These are phyloP conservation scores for Gambusia yucatana DNA, from an alignment of 2,797 vertebrate genomes.

Conservation along the genomic window DNA sequence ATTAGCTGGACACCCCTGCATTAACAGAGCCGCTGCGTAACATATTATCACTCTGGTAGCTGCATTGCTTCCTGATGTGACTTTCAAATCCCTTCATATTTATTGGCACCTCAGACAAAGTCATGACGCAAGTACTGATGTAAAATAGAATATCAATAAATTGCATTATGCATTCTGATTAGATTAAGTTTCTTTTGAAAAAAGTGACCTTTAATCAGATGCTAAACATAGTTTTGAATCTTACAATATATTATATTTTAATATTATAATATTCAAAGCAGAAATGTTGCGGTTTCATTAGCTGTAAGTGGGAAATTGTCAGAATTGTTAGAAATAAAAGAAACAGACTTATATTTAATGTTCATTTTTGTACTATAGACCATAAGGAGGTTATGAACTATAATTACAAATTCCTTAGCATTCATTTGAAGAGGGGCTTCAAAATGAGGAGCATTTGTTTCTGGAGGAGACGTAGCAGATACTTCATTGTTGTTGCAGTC, in stretches of 20 bases:
- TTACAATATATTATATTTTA: background rate
- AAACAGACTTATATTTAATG: background rate
- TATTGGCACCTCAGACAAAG: background rate
- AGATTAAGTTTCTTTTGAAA: background rate
- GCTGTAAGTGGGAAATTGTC: background rate
- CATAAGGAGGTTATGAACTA: background rate
- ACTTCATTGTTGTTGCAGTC: background rate
- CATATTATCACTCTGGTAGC: background rate
- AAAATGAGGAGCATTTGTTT: background rate
- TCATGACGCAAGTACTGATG: background rate
- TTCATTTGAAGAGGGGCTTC: background rate
- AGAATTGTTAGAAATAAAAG: background rate
- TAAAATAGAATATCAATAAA: background rate
- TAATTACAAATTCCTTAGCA: background rate
- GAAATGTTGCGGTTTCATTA: background rate
- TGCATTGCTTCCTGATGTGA: background rate
- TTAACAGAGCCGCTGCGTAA: background rate
- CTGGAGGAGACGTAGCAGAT: background rate
- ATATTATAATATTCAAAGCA: background rate
- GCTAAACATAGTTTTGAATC: background rate
- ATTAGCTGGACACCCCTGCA: background rate
- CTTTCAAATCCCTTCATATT: background rate
- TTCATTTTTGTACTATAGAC: background rate
- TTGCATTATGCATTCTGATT: background rate
- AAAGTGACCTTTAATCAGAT: background rate